Conservation (phyloP, 2,113 vertebrate genomes). For the Carettochelys insculpta region DNA sequence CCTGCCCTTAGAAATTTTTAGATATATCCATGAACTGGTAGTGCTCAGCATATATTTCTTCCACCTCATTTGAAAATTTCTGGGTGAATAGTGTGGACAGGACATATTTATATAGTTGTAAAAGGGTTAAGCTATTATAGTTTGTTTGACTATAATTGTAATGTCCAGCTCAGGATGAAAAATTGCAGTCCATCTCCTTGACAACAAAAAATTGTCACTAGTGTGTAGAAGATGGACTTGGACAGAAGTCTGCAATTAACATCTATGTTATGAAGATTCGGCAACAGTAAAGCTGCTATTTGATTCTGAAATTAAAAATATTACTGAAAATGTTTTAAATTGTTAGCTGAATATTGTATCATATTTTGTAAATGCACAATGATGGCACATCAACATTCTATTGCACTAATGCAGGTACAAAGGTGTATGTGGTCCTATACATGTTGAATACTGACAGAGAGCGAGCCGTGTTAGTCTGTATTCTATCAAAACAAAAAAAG, state of each 20-base stretch:
- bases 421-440: not conserved
- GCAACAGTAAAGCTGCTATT: not conserved
- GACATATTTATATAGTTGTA: not conserved
- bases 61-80: not conserved
- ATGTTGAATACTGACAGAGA: no score
- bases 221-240: not conserved
- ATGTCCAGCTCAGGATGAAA: not conserved
- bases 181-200: not conserved
- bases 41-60: not conserved
- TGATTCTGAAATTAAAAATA: not conserved
- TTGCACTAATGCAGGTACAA: not conserved
- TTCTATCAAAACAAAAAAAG: no score
- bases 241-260: not conserved
- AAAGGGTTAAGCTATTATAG: not conserved
- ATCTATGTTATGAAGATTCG: not conserved
- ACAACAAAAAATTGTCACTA: not conserved
- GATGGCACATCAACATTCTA: not conserved
- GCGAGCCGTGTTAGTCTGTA: no score
- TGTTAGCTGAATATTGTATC: not conserved
- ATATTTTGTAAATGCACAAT: not conserved
- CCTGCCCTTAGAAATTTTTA: not conserved
- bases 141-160: slow-evolving; percentile 4
- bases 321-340: not conserved
- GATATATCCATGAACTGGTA: not conserved
- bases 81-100: not conserved